A percentile compares a stretch with the other conserved stretches of the same genome.
phyloP scores from a whole-genome alignment of 2,113 vertebrate genomes.

The Hypanus sabinus region DNA sequence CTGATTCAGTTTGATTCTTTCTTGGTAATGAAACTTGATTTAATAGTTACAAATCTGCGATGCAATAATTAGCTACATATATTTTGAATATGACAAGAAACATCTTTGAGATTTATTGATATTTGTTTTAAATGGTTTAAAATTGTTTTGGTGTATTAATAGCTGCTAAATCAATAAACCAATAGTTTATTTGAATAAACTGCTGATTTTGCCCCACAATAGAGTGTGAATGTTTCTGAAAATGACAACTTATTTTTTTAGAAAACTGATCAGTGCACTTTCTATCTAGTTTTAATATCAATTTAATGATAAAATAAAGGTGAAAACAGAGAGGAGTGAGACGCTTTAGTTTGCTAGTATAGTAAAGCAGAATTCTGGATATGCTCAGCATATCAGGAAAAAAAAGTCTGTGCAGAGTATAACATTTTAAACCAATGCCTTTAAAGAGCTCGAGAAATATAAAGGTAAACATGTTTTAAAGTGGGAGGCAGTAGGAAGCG shows the following conservation, averaged over 20 bases:
- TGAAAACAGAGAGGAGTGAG: background rate
- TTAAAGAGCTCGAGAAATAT: too few species aligned
- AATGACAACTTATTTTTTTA: background rate
- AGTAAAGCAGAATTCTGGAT: too few species aligned
- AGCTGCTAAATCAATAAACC: background rate
- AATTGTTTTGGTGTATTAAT: background rate
- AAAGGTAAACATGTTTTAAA: too few species aligned
- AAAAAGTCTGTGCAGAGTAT: too few species aligned
- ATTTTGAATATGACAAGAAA: background rate
- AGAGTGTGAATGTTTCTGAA: background rate
- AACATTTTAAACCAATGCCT: too few species aligned
- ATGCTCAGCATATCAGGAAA: too few species aligned
- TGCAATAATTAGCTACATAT: background rate
- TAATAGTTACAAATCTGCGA: background rate
- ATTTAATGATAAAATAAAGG: background rate
- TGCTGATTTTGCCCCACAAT: background rate
- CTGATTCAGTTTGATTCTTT: background rate
- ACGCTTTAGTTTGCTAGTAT: background rate
- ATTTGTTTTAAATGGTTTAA: too few species aligned
- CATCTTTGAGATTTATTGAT: background rate
- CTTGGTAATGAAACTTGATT: background rate
- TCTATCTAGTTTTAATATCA: background rate
- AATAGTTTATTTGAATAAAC: background rate
- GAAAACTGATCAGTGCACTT: background rate
- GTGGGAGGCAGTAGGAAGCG: too few species aligned